A percentile compares a stretch with the other conserved stretches of the same genome.
These are phyloP conservation scores for Henricia sp. DNA, from an alignment of 53 echinoderm and acorn worm genomes.

Conservation along the genomic window DNA sequence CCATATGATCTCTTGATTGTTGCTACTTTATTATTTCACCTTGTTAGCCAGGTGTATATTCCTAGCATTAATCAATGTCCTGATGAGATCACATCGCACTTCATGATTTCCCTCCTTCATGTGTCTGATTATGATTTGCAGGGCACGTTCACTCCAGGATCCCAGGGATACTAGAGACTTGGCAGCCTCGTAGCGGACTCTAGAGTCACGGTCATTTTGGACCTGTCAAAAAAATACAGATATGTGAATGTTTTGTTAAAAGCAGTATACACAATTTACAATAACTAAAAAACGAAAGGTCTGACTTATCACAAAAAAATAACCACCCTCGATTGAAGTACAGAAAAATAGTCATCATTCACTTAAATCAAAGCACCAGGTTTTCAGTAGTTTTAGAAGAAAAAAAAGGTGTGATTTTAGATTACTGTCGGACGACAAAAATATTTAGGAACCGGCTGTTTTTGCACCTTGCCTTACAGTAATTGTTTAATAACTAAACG, in stretches of 20 bases:
- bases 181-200: constrained; percentile 82
- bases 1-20: too few species aligned
- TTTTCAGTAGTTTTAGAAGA: too few species aligned
- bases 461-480: too few species aligned
- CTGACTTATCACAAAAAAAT: not conserved
- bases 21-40: too few species aligned
- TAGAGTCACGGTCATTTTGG: constrained; percentile 70
- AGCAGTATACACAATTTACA: too few species aligned
- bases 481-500: too few species aligned
- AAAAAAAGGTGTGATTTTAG: too few species aligned
- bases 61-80: constrained; percentile 86
- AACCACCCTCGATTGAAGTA: not conserved
- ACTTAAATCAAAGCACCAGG: too few species aligned
- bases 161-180: constrained; percentile 87
- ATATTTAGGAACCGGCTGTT: too few species aligned
- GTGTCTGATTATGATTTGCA: constrained; percentile 75
- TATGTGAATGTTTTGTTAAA: not conserved
- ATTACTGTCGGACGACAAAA: too few species aligned
- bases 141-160: constrained; percentile 75
- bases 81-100: constrained; percentile 75
- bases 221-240: constrained; percentile 57
- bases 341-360: too few species aligned
- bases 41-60: constrained; percentile 76
- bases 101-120: constrained; percentile 66
- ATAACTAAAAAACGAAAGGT: too few species aligned